These are phyloP conservation scores for Gasterosteus aculeatus DNA, from an alignment of 2,113 vertebrate genomes.

Conservation along the genomic window DNA sequence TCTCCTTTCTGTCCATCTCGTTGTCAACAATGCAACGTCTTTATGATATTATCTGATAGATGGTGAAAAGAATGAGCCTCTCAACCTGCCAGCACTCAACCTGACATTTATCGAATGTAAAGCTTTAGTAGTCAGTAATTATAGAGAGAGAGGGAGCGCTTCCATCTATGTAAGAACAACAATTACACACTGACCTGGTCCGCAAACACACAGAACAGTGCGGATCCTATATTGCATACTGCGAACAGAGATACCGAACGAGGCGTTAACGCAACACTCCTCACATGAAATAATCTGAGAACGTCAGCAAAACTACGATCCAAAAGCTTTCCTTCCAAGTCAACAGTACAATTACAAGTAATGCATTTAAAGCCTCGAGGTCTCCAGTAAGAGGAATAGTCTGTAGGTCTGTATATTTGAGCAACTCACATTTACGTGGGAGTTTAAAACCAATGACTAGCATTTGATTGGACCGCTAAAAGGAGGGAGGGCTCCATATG, in stretches of 20 bases:
- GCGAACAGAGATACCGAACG: conserved; percentile 13
- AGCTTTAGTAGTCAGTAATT: conserved; percentile 30
- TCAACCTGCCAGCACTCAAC: neutral
- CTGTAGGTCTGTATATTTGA: neutral
- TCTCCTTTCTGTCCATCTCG: neutral
- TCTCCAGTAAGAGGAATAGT: neutral
- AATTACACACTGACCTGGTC: conserved; percentile 46
- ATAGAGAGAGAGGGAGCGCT: conserved; percentile 6
- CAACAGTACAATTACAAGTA: neutral
- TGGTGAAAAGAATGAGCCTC: neutral
- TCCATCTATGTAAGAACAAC: conserved; percentile 37
- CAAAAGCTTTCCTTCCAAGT: neutral
- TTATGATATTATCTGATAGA: conserved; percentile 2
- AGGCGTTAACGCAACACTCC: neutral
- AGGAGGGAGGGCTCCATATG: neutral
- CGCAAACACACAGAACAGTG: conserved; percentile 9
- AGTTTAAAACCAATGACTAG: neutral
- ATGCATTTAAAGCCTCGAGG: neutral
- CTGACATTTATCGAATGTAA: neutral
- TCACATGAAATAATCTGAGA: conserved; percentile 1
- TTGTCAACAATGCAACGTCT: neutral
- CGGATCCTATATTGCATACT: conserved; percentile 36
- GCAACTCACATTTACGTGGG: neutral
- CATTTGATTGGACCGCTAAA: neutral
- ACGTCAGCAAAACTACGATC: no score